phyloP scores from a whole-genome alignment of 2,888 invertebrate species.

The Mythimna lalbum region DNA sequence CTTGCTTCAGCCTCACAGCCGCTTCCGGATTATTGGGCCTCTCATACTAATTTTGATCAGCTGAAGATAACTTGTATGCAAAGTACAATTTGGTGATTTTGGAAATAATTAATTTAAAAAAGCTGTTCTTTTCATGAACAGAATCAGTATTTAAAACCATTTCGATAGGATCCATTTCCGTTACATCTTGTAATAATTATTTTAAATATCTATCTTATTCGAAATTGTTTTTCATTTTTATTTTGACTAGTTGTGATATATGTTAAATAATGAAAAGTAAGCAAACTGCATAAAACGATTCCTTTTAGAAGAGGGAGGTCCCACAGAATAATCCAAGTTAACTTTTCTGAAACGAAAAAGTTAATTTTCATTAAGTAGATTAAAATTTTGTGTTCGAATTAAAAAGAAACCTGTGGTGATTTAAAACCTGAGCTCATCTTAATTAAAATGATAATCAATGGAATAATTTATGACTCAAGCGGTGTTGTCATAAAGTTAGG shows the following conservation, averaged over 20 bases:
- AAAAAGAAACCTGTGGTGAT: no score
- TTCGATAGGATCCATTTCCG: no score
- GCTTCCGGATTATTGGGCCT: no score
- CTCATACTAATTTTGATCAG: no score
- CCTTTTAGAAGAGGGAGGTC: neutral
- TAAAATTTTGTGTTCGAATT: neutral
- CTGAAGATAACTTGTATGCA: no score
- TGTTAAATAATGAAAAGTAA: neutral
- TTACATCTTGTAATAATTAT: no score
- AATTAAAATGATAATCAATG: neutral
- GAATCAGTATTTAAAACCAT: no score
- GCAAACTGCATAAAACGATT: neutral
- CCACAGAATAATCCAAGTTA: neutral
- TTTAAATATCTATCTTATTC: no score
- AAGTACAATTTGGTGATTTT: no score
- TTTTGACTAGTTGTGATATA: neutral
- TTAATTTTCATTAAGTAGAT: neutral
- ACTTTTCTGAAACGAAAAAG: neutral
- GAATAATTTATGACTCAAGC: neutral
- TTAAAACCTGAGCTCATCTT: neutral
- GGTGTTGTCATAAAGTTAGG: slow-evolving; percentile 3
- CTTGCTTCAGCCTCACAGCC: neutral
- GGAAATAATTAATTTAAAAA: no score
- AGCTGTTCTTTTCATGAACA: no score
- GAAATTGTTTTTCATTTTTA: neutral